A percentile compares a stretch with the other conserved stretches of the same genome.
phyloP scores from a whole-genome alignment of 2,113 vertebrate genomes.

The Rissa tridactyla region DNA sequence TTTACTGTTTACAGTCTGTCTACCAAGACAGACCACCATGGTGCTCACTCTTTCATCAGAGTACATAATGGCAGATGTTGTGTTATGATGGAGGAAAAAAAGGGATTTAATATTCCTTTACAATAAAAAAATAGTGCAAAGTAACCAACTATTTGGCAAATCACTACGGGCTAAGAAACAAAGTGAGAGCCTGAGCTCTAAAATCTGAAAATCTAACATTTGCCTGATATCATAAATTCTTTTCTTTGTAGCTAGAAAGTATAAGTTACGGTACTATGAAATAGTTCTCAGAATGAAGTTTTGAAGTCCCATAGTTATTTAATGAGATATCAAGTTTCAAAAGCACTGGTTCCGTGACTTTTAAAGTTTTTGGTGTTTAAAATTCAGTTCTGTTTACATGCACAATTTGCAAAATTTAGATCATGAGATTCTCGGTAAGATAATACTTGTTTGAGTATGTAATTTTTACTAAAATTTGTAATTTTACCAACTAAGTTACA shows the following conservation, averaged over 20 bases:
- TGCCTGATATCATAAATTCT: not conserved
- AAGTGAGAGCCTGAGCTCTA: not conserved
- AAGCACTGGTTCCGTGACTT: not conserved
- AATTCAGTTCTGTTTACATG: not conserved
- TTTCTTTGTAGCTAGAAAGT: not conserved
- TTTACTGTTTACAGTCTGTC: not conserved
- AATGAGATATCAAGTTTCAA: not conserved
- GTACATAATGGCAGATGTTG: not conserved
- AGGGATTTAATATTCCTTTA: not conserved
- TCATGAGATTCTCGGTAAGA: not conserved
- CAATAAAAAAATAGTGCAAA: not conserved
- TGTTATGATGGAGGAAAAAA: no score
- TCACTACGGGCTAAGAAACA: not conserved
- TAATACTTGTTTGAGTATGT: not conserved
- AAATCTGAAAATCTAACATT: not conserved
- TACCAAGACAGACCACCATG: not conserved
- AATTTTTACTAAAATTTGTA: not conserved
- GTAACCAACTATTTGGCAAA: not conserved
- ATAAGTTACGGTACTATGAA: not conserved
- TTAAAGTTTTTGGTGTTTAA: not conserved
- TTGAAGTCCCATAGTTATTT: not conserved
- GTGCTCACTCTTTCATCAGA: not conserved
- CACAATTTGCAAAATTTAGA: not conserved
- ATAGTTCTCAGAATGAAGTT: not conserved
- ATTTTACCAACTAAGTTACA: not conserved